A percentile compares a stretch with the other conserved stretches of the same genome.
Conservation (phyloP, 2,113 vertebrate genomes). For the Leiothrix lutea region DNA sequence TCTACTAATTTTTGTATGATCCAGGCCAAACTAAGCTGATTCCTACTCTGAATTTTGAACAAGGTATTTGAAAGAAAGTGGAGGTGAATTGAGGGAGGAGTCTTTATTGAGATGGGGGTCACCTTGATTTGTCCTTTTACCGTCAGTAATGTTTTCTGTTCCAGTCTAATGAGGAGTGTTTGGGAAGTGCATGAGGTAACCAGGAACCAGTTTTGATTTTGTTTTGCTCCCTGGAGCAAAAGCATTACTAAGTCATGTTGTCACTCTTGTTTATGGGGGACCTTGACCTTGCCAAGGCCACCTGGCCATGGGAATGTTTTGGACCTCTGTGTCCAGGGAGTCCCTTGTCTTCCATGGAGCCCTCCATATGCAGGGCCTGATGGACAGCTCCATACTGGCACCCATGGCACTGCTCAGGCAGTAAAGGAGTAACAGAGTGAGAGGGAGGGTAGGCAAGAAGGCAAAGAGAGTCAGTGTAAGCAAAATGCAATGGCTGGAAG, state of each 20-base stretch:
- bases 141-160: neutral
- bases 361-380: neutral
- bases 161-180: neutral
- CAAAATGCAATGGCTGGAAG: neutral
- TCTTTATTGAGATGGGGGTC: neutral
- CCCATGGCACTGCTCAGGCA: fast-evolving
- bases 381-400: fast-evolving
- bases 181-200: neutral
- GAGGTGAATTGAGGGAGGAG: neutral
- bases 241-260: neutral
- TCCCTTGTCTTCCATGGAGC: neutral
- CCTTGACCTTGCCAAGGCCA: neutral
- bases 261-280: neutral
- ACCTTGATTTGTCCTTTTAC: neutral
- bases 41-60: neutral
- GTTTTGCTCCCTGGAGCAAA: neutral
- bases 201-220: neutral
- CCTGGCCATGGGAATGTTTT: neutral
- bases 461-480: neutral
- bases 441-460: neutral
- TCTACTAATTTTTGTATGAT: neutral
- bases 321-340: fast-evolving
- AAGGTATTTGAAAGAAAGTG: neutral
- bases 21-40: neutral
- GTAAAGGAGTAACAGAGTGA: neutral